Evolutionary conservation across 2,797 vertebrate genomes (phyloP).

Genomic region (Holocentrus rufus): DNA sequence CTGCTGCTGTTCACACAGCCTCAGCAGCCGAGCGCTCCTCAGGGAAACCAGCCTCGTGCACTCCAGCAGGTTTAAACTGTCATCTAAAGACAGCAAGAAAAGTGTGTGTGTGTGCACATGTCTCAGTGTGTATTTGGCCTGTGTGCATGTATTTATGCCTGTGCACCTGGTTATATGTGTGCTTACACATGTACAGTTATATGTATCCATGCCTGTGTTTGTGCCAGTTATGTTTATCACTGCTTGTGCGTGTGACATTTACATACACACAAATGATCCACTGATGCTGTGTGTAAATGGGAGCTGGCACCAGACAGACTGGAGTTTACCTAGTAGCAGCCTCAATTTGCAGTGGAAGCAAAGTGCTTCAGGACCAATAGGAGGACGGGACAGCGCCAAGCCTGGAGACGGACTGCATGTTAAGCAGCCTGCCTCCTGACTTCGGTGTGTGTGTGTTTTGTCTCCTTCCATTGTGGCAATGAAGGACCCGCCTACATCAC

Average conservation of each 20-base stretch:
- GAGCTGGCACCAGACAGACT: not conserved
- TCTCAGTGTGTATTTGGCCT: not conserved
- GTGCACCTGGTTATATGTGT: not conserved
- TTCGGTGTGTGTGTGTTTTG: not conserved
- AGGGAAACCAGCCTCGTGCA: constrained; percentile 41
- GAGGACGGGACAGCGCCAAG: constrained; percentile 36
- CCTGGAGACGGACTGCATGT: constrained; percentile 45
- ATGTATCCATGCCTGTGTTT: not conserved
- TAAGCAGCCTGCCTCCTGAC: constrained; percentile 39
- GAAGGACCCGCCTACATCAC: not conserved
- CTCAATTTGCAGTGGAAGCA: constrained; percentile 31
- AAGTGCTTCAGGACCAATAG: constrained; percentile 37
- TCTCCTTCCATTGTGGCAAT: too few species aligned
- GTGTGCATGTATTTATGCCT: not conserved
- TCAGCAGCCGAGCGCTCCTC: constrained; percentile 31
- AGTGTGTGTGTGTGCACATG: not conserved
- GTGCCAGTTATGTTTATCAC: not conserved
- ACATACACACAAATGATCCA: not conserved
- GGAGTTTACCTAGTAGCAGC: constrained; percentile 48
- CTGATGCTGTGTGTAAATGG: not conserved
- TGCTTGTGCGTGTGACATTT: not conserved
- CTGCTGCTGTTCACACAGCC: constrained; percentile 53
- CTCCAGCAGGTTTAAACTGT: not conserved
- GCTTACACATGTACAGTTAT: not conserved
- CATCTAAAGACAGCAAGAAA: constrained; percentile 20